A percentile compares a stretch with the other conserved stretches of the same genome.
Conservation (phyloP, 1,140 invertebrate species). For the Asbolus verrucosus region DNA sequence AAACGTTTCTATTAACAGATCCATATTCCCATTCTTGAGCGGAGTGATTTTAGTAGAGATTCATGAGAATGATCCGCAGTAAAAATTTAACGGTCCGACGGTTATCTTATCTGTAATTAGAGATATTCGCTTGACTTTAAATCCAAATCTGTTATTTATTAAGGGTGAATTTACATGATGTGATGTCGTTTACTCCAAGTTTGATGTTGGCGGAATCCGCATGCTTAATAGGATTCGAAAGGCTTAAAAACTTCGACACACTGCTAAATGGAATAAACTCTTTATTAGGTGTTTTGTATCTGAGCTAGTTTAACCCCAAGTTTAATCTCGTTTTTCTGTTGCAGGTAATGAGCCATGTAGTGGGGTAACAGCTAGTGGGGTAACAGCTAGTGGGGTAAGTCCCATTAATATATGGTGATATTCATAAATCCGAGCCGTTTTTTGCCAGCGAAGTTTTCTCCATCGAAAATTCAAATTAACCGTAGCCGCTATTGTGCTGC, state of each 20-base stretch:
- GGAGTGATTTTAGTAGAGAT: not conserved
- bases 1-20: not conserved
- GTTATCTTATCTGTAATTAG: not conserved
- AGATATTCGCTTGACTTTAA: not conserved
- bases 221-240: not conserved
- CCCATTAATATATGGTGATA: too few relatives aligned
- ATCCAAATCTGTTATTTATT: constrained; percentile 2
- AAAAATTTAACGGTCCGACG: constrained; percentile 7
- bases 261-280: too few relatives aligned
- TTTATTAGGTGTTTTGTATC: too few relatives aligned
- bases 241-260: not conserved
- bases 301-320: too few relatives aligned
- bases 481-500: too few relatives aligned
- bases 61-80: not conserved
- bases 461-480: too few relatives aligned
- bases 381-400: too few relatives aligned
- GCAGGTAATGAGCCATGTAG: too few relatives aligned
- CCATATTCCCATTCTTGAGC: not conserved
- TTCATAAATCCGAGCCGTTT: too few relatives aligned
- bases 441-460: too few relatives aligned
- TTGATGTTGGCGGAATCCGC: not conserved
- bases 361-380: too few relatives aligned
- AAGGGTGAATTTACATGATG: not conserved
- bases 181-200: not conserved
- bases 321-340: too few relatives aligned